Percentiles rank a stretch among this genome's conserved stretches.
Conservation (phyloP, 2,888 invertebrate species). For the Eurois occulta region DNA sequence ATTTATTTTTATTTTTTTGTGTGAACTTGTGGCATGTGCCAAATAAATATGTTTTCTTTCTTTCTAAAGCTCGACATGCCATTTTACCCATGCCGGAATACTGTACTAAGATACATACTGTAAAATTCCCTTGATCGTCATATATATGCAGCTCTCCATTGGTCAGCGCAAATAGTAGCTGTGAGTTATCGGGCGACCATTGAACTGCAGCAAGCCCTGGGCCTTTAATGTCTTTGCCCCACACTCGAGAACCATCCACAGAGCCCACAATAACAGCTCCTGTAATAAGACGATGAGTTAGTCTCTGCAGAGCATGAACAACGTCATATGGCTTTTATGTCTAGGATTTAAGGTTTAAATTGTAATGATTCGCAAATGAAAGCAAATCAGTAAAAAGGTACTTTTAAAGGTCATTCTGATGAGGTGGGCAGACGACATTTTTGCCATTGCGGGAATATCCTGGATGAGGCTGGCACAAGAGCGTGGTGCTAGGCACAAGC, state of each 20-base stretch:
- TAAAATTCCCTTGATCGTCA: constrained; percentile 97
- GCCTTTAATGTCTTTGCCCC: constrained; percentile 99
- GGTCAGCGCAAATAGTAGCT: constrained; percentile 96
- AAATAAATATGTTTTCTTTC: too few relatives aligned
- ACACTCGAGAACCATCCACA: constrained; percentile 99
- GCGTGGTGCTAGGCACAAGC: too few relatives aligned
- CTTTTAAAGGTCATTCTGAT: not conserved
- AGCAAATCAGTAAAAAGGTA: not conserved
- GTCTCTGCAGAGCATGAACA: not conserved
- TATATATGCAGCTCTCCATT: constrained; percentile 98
- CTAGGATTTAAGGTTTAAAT: constrained; percentile 5
- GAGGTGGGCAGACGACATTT: too few relatives aligned
- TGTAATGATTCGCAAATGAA: not conserved
- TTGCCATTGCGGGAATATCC: too few relatives aligned
- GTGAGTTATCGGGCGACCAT: constrained; percentile 98
- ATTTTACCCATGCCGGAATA: not conserved
- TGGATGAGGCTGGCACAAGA: too few relatives aligned
- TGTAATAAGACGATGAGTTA: constrained; percentile 71
- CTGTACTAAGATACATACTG: constrained; percentile 84
- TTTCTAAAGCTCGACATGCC: not conserved
- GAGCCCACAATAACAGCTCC: constrained; percentile 98
- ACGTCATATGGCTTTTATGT: not conserved
- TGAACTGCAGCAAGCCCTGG: constrained; percentile 95
- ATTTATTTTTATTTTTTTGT: too few relatives aligned
- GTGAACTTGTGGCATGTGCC: too few relatives aligned